These are phyloP conservation scores for Labroides dimidiatus DNA, from an alignment of 2,797 vertebrate genomes.

Conservation along the genomic window DNA sequence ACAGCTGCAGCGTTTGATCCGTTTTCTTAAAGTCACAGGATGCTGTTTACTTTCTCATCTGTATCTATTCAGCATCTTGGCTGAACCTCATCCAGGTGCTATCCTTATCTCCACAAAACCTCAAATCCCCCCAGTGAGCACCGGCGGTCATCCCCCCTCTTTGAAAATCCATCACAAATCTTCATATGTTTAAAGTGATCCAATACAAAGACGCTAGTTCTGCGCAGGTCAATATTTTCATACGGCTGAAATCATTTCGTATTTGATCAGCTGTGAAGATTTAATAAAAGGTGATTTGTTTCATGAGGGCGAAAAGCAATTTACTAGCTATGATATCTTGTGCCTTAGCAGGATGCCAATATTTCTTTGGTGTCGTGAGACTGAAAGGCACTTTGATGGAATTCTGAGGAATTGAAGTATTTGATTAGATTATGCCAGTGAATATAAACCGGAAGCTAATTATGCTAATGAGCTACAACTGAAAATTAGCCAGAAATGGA, in stretches of 20 bases:
- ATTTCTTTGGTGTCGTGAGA: background rate
- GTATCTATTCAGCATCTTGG: background rate
- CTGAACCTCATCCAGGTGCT: background rate
- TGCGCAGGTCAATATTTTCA: conserved; percentile 28
- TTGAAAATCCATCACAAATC: conserved; percentile 10
- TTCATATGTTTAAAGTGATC: conserved; percentile 24
- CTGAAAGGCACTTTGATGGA: background rate
- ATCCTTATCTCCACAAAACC: background rate
- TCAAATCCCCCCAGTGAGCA: background rate
- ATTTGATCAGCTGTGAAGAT: conserved; percentile 40
- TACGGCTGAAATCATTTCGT: conserved; percentile 10
- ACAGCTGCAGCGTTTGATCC: no score
- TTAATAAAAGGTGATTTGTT: conserved; percentile 18
- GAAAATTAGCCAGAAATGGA: no score
- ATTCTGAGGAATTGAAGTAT: background rate
- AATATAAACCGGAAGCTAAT: no score
- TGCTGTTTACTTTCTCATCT: no score
- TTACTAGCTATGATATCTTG: background rate
- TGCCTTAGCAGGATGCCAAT: background rate
- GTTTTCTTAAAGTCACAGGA: no score
- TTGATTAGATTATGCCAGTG: no score
- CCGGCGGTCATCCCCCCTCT: conserved; percentile 2
- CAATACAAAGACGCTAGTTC: conserved; percentile 20
- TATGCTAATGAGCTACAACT: no score
- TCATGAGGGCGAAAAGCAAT: conserved; percentile 22